Base-by-base conservation (phyloP, 2,888 invertebrate genomes). In the Lamproptera curius region DNA sequence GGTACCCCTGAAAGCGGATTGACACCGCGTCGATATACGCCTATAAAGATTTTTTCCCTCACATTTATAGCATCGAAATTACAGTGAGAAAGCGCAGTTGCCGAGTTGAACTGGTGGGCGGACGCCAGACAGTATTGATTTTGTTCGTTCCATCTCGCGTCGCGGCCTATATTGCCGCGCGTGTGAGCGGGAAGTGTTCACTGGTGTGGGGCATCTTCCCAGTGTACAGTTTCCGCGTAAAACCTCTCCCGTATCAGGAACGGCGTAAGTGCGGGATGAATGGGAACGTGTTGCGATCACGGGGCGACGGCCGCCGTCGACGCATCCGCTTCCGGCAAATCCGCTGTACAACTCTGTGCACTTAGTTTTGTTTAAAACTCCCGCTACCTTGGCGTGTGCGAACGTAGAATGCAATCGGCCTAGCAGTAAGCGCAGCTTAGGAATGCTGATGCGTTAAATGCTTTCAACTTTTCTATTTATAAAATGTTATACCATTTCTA, bases 121-220 rank as follows among this genome's bases (percentile, higher is more conserved):
- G 76, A 74, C 67, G 73, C 84, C 84, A 86, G 85, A 85, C 85
- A 83, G 76, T 87, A 87, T 87, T 85, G 87, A 87, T 87, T 81
- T 83, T 76, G 71, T 70, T 78, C 64, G 66, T 68, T 71, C 70
- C 71, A 77, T 75, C 73, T 80, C 59, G 67, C 79, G 76, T 62
- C 57, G 53, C 65, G 52, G 58, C 54, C 60, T 62, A 57, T 60
- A 61, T 63, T 53, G 52, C 51, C 51, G 59, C 51, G 59, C 44
- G 83, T 64, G 70, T 36, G 74, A 84, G 69, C 39, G 70, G 67
- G 81, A 79, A 55, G 53, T 73, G 55, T 57, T 61, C 63, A 70
- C 59, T 59, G 67, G 68, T 69, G 70, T 70, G 72, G 74, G 81
- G 76, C 67, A 67, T 74, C 68, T 69, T 75, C 68, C 73, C 75